phyloP scores from a whole-genome alignment of 2,797 vertebrate genomes.

The Takifugu rubripes region DNA sequence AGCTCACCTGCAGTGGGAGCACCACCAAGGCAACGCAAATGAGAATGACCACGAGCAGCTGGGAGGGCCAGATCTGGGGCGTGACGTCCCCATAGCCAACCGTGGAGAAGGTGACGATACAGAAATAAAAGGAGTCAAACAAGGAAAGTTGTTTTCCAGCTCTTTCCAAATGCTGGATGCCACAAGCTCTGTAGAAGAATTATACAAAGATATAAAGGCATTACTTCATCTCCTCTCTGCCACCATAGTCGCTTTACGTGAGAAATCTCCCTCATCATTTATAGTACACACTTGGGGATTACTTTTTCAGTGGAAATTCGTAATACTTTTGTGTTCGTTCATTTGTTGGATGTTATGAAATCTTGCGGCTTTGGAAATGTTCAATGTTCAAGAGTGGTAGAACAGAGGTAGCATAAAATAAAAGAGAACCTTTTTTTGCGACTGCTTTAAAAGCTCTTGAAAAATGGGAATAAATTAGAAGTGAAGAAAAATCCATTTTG shows the following conservation, averaged over 20 bases:
- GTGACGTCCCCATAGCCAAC: conserved; percentile 85
- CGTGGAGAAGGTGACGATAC: conserved; percentile 86
- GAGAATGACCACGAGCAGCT: conserved; percentile 85
- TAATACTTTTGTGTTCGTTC: no score
- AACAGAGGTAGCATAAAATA: no score
- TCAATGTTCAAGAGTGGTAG: no score
- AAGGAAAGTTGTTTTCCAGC: conserved; percentile 77
- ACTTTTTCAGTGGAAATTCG: no score
- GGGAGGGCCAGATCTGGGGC: conserved; percentile 83
- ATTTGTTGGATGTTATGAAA: no score
- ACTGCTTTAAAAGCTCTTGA: no score
- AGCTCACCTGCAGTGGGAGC: conserved; percentile 79
- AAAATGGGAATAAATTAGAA: no score
- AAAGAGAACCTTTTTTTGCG: no score
- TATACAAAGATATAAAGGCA: not conserved
- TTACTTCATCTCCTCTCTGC: not conserved
- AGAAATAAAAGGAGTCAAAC: conserved; percentile 84
- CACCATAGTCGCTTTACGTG: not conserved
- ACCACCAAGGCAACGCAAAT: conserved; percentile 86
- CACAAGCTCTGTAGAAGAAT: conserved; percentile 67
- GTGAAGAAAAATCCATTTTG: no score
- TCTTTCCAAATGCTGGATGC: conserved; percentile 83
- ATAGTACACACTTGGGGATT: no score
- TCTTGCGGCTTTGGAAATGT: no score
- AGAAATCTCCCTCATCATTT: conserved; percentile 1